These are phyloP conservation scores for Leontocebus nigricollis DNA, from an alignment of 2,797 vertebrate genomes.

Conservation along the genomic window DNA sequence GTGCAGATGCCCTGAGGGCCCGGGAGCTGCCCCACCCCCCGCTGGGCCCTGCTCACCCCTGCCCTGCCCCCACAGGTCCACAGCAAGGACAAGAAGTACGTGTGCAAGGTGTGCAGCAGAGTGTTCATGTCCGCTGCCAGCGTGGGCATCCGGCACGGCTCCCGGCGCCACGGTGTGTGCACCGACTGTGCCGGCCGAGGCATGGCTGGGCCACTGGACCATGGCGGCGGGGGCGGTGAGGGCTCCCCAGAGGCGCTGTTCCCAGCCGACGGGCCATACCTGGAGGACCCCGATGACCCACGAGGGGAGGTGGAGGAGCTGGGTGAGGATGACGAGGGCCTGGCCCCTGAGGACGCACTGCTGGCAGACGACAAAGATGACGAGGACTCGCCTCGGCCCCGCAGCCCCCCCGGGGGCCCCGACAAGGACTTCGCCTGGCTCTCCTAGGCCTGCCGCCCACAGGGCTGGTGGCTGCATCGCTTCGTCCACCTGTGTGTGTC, in stretches of 20 bases:
- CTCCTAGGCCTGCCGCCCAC: constrained; percentile 87
- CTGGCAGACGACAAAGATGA: constrained; percentile 94
- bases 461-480: neutral
- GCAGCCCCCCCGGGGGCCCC: constrained; percentile 87
- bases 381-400: constrained; percentile 90
- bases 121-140: constrained; percentile 99
- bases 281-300: constrained; percentile 91
- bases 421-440: constrained; percentile 86
- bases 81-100: constrained; percentile 99
- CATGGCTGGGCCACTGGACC: constrained; percentile 89
- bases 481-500: neutral
- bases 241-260: constrained; percentile 94
- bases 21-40: neutral
- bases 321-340: constrained; percentile 92
- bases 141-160: constrained; percentile 98
- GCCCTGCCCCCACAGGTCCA: constrained; percentile 88
- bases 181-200: constrained; percentile 94
- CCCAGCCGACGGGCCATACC: constrained; percentile 86
- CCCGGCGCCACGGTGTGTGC: constrained; percentile 95
- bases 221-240: constrained; percentile 89
- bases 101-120: constrained; percentile 97
- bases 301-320: constrained; percentile 89
- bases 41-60: rapidly evolving
- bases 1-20: neutral
- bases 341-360: constrained; percentile 87